Base-by-base conservation (phyloP, 2,113 vertebrate genomes). In the Dipodomys spectabilis region DNA sequence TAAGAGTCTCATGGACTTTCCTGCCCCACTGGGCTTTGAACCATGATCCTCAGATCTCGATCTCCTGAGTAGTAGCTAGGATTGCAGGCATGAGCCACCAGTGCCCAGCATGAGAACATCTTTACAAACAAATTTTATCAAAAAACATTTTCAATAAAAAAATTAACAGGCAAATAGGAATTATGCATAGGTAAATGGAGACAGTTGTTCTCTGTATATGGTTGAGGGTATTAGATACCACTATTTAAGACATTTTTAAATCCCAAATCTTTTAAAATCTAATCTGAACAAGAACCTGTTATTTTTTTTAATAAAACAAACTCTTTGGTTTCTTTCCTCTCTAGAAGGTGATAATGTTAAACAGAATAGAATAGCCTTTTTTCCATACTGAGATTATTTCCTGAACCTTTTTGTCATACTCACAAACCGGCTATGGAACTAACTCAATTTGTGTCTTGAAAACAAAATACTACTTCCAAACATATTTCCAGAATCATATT, bases 391-490 rank as follows among this genome's bases (percentile, higher is more conserved):
- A 6, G 3, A 44, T 20, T 28, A 18, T 6, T 79, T 82, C 25
- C 10, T 45, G 22, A 90, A 44, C 4, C 53, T 27, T 90, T 90
- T 28, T 16, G 30, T 80, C 22, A 39, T 75, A 73, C 19, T 57
- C 12, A 57, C 60, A 45, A 28, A n/a, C 0, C 28, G n/a, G 5
- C 2, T 81, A 78, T 72, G 39, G 90, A 79, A 86, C 20, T 44
- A 84, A 74, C 18, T 74, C 32, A 72, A 72, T 45, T 23, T 15
- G 32, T 71, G 27, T 18, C 68, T 90, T 62, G 28, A 87, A 84
- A 84, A 5, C 45, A 89, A 79, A 91, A 84, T 49, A 90, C 53
- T 90, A 57, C 83, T 95, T 73, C 67, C 53, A 72, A 88, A 85
- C 4, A 28, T 30, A 73, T 75, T 80, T 80, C 27, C 49, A 84